Conservation (phyloP, 1,140 invertebrate species). For the Lepidostoma basale region DNA sequence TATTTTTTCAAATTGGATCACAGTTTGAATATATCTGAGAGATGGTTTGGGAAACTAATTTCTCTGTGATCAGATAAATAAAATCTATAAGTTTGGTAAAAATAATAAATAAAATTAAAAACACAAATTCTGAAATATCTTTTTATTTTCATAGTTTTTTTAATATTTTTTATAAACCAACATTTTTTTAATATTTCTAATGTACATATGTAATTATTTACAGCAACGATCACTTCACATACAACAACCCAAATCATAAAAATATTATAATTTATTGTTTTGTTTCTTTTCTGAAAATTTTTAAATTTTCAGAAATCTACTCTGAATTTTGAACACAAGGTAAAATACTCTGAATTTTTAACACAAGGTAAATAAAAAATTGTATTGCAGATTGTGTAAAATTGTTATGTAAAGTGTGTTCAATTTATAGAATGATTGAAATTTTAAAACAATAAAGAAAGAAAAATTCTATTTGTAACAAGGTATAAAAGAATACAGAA, state of each 20-base stretch:
- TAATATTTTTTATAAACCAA: slow-evolving; percentile 14
- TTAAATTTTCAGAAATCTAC: neutral
- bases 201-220: slow-evolving; percentile 11
- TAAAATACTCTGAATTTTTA: neutral
- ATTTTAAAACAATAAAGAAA: neutral
- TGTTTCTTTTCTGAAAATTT: neutral
- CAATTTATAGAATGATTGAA: neutral
- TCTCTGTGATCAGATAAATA: neutral
- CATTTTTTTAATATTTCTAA: slow-evolving; percentile 15
- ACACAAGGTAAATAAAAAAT: neutral
- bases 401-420: neutral
- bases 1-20: neutral
- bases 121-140: neutral
- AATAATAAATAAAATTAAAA: neutral
- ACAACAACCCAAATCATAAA: slow-evolving; percentile 7
- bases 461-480: neutral
- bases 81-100: neutral
- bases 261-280: neutral
- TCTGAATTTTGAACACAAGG: neutral
- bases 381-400: neutral
- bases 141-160: slow-evolving; percentile 1
- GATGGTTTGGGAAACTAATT: neutral
- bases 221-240: slow-evolving; percentile 18
- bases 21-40: neutral
- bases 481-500: neutral